Evolutionary conservation across 2,797 vertebrate genomes (phyloP).

Genomic region (Sciaenops ocellatus): DNA sequence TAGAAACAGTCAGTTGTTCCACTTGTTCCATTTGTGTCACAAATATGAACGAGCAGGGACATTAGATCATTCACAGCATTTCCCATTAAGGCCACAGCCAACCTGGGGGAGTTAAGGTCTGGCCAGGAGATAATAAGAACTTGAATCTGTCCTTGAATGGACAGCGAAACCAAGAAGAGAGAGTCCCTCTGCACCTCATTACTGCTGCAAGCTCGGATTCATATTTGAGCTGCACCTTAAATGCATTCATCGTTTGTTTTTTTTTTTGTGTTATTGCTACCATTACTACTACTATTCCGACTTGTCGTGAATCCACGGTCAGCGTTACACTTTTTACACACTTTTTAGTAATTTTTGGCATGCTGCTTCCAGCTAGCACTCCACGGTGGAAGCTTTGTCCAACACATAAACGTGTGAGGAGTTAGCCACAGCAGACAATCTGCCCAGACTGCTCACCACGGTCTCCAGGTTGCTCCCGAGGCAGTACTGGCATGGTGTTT

Average conservation of each 20-base stretch:
- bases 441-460: slow-evolving; percentile 66
- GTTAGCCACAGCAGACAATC: slow-evolving; percentile 59
- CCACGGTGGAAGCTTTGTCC: slow-evolving; percentile 48
- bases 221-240: slow-evolving; percentile 38
- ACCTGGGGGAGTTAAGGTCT: slow-evolving; percentile 42
- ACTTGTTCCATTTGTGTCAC: no score
- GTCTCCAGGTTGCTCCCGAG: slow-evolving; percentile 67
- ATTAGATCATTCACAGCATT: slow-evolving; percentile 63
- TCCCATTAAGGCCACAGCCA: slow-evolving; percentile 55
- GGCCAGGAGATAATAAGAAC: slow-evolving; percentile 53
- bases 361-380: slow-evolving; percentile 53
- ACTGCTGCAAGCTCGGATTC: slow-evolving; percentile 24
- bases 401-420: slow-evolving; percentile 55
- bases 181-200: slow-evolving; percentile 57
- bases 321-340: slow-evolving; percentile 38
- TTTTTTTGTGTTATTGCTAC: slow-evolving; percentile 22
- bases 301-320: slow-evolving; percentile 23
- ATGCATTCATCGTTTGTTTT: slow-evolving; percentile 30
- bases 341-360: slow-evolving; percentile 57
- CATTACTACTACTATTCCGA: slow-evolving; percentile 27
- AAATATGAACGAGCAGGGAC: slow-evolving; percentile 40
- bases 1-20: slow-evolving; percentile 61
- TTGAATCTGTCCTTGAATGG: slow-evolving; percentile 46
- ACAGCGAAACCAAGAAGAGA: slow-evolving; percentile 36
- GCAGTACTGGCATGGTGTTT: slow-evolving; percentile 57